Evolutionary conservation across 2,113 vertebrate genomes (phyloP).

Genomic region (Chloropsis hardwickii): DNA sequence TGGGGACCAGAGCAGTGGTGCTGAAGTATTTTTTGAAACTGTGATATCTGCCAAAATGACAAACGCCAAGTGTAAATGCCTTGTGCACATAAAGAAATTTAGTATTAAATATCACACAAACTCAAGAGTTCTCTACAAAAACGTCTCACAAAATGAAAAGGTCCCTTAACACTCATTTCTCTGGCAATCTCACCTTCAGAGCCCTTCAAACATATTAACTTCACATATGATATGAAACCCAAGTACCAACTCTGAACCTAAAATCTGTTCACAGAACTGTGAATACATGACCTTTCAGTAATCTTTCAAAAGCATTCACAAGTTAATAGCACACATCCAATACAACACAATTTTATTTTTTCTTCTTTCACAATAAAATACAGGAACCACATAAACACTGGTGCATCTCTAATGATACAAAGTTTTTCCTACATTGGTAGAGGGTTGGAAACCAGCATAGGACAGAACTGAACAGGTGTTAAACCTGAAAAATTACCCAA

Average conservation of each 20-base stretch:
- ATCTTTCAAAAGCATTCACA: neutral
- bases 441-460: neutral
- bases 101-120: neutral
- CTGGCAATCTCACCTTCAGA: neutral
- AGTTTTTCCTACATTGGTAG: neutral
- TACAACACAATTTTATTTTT: neutral
- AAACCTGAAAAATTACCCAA: neutral
- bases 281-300: neutral
- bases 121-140: neutral
- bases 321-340: neutral
- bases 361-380: neutral
- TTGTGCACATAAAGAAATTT: neutral
- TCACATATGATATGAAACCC: neutral
- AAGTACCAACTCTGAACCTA: neutral
- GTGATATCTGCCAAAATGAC: constrained; percentile 82
- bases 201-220: neutral
- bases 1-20: constrained; percentile 88
- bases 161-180: neutral
- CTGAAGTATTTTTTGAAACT: constrained; percentile 84
- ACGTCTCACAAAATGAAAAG: neutral
- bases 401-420: neutral
- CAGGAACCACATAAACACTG: neutral
- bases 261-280: neutral
- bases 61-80: neutral
- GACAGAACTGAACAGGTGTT: neutral